These are phyloP conservation scores for Hylaeus volcanicus DNA, from an alignment of 1,140 invertebrate genomes.

Conservation along the genomic window DNA sequence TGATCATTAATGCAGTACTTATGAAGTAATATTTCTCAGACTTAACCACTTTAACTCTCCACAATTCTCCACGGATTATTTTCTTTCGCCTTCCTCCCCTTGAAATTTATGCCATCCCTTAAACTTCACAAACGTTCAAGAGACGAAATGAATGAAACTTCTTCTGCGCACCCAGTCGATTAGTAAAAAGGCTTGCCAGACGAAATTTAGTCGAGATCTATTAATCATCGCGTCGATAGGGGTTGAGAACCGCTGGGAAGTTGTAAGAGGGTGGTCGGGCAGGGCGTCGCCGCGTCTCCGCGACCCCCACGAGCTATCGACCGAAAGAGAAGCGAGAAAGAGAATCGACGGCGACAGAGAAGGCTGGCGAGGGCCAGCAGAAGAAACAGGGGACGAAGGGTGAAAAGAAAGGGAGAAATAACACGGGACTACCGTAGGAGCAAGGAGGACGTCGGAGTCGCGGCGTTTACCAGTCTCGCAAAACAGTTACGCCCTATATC, in stretches of 20 bases:
- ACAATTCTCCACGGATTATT: too few species aligned
- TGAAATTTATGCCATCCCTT: too few species aligned
- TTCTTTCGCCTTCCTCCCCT: too few species aligned
- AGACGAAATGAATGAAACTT: too few species aligned
- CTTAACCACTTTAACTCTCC: too few species aligned
- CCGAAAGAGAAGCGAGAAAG: slow-evolving; percentile 66
- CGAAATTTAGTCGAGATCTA: too few species aligned
- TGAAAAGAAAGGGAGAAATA: slow-evolving; percentile 34
- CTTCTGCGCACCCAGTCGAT: too few species aligned
- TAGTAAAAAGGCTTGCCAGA: too few species aligned
- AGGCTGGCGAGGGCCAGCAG: slow-evolving; percentile 13
- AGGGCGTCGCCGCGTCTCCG: slow-evolving; percentile 80
- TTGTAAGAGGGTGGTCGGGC: slow-evolving; percentile 72
- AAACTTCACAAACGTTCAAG: too few species aligned
- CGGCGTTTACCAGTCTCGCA: slow-evolving; percentile 33
- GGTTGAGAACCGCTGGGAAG: slow-evolving; percentile 75
- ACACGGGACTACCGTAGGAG: not conserved
- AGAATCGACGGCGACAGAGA: slow-evolving; percentile 50
- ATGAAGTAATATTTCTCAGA: too few species aligned
- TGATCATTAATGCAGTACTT: too few species aligned
- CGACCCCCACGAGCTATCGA: slow-evolving; percentile 79
- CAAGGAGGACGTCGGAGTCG: slow-evolving; percentile 32
- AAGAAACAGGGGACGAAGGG: slow-evolving; percentile 15
- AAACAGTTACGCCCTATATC: slow-evolving; percentile 23
- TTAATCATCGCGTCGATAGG: slow-evolving; percentile 24